These are phyloP conservation scores for Aulostomus chinensis DNA, from an alignment of 2,797 vertebrate genomes.

Conservation along the genomic window DNA sequence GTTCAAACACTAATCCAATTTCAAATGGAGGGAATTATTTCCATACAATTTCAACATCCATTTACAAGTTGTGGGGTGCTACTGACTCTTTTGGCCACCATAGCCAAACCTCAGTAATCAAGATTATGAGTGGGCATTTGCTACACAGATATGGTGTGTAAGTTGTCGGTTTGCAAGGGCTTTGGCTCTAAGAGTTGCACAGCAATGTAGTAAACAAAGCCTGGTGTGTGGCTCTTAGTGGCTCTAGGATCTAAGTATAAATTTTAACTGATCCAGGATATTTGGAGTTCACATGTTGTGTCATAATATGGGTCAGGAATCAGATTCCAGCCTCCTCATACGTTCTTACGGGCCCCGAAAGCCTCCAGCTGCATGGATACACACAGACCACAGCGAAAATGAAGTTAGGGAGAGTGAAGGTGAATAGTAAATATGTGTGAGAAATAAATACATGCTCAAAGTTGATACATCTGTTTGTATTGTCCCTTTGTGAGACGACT, in stretches of 20 bases:
- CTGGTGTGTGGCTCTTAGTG: constrained; percentile 4
- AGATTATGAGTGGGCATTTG: constrained; percentile 61
- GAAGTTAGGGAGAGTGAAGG: not conserved
- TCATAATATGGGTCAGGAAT: not conserved
- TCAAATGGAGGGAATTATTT: constrained; percentile 45
- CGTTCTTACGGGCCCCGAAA: not conserved
- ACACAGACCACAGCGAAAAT: not conserved
- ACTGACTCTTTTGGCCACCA: constrained; percentile 36
- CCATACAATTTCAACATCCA: constrained; percentile 47
- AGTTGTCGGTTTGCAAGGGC: constrained; percentile 17
- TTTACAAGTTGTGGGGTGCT: constrained; percentile 23
- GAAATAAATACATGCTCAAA: no score
- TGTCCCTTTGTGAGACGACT: not conserved
- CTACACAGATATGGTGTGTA: constrained; percentile 54
- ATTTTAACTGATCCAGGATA: not conserved
- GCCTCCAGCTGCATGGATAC: not conserved
- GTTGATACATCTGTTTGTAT: no score
- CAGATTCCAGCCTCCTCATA: not conserved
- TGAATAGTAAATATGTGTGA: not conserved
- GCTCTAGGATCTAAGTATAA: no score
- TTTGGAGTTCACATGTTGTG: not conserved
- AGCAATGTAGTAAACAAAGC: constrained; percentile 14
- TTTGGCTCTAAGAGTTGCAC: constrained; percentile 4
- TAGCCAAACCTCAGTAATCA: constrained; percentile 51
- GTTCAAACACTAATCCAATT: constrained; percentile 69